Evolutionary conservation across 2,113 vertebrate species (phyloP).

Genomic region (Psilopogon haemacephalus): DNA sequence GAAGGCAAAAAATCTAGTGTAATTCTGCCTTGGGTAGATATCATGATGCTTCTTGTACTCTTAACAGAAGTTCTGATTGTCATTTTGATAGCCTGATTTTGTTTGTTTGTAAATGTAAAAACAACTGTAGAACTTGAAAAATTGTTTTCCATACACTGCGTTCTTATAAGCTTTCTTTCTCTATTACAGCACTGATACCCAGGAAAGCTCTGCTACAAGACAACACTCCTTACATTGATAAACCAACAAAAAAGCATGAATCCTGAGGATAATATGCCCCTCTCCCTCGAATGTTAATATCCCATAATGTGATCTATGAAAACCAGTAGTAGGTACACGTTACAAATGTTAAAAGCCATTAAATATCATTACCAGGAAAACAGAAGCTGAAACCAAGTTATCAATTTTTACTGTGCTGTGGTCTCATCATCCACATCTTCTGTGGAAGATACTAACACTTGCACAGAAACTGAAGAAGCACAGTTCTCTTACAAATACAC

Average conservation of each 20-base stretch:
- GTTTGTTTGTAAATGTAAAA: not conserved
- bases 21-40: not conserved
- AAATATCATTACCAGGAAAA: not conserved
- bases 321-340: not conserved
- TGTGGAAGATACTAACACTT: not conserved
- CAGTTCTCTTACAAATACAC: not conserved
- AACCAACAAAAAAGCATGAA: slow-evolving; percentile 47
- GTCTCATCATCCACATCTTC: not conserved
- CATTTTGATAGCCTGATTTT: not conserved
- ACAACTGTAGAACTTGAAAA: not conserved
- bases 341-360: not conserved
- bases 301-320: not conserved
- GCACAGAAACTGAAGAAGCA: not conserved
- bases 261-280: not conserved
- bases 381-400: not conserved
- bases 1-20: not conserved
- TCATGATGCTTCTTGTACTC: not conserved
- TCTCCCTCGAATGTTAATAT: not conserved
- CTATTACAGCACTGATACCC: slow-evolving; percentile 63
- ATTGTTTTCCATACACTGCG: not conserved
- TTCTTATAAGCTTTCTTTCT: not conserved
- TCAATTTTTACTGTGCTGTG: not conserved
- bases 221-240: slow-evolving; percentile 60
- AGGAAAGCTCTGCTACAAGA: slow-evolving; percentile 71
- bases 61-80: not conserved